Percentiles rank a stretch among this genome's conserved stretches.
phyloP scores from a whole-genome alignment of 2,113 vertebrate species.

The Mellivora capensis region DNA sequence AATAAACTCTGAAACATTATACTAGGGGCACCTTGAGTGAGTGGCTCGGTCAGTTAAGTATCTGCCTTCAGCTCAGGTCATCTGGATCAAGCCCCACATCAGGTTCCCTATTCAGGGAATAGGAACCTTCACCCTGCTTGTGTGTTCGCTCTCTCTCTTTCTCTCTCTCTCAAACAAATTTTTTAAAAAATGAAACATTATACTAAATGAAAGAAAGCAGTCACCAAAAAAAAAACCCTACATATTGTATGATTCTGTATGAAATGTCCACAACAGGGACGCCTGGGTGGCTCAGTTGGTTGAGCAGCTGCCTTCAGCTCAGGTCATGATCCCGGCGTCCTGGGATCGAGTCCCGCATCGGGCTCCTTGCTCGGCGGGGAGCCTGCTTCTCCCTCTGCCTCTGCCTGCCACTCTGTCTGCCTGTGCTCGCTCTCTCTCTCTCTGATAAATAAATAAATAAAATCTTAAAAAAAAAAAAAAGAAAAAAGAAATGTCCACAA shows the following conservation, averaged over 20 bases:
- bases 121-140: neutral
- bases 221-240: neutral
- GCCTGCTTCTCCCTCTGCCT: no score
- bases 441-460: no score
- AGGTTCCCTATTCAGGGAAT: neutral
- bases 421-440: no score
- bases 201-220: neutral
- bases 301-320: no score
- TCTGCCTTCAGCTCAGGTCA: neutral
- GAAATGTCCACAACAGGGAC: slow-evolving; percentile 18
- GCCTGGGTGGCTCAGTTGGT: no score
- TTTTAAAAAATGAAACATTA: neutral
- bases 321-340: no score
- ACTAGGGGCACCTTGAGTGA: neutral
- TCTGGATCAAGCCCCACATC: neutral
- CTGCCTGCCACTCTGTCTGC: no score
- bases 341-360: no score
- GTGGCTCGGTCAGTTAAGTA: neutral
- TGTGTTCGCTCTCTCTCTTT: neutral
- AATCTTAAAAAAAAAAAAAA: no score
- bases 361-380: no score
- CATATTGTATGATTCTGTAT: neutral
- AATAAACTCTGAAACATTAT: slow-evolving; percentile 20
- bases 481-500: slow-evolving; percentile 38
- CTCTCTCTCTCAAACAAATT: neutral